Evolutionary conservation across 1,140 invertebrate species (phyloP), one percentile per base, ranked within the genome.

Genomic region (Drosophila parabipectinata): DNA sequence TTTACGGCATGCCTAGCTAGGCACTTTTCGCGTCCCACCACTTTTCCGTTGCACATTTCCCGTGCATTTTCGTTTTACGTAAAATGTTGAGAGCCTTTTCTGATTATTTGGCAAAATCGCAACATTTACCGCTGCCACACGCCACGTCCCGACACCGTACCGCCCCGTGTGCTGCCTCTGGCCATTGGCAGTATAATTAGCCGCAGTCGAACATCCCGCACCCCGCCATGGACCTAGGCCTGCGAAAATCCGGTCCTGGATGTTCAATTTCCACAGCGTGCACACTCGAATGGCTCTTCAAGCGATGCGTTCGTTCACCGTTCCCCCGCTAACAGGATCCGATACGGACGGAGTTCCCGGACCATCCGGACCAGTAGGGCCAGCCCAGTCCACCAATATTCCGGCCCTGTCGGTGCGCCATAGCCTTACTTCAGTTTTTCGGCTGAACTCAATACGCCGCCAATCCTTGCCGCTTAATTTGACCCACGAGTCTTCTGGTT

Each of bases 81-180:
- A 79, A 82, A 82, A 87, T 78, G 64, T 72, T 62, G 71, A 72
- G 63, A 82, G 83, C 66, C 67, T 87, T 88, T 87, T 87, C 79
- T 88, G 82, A 87, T 87, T 87, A 88, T 87, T 87, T 88, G 77
- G 82, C 82, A 87, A 79, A 88, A 88, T 82, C 64, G 83, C 50
- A 81, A 64, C 81, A 74, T 77, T 87, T 87, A 77, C 77, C 77
- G 73, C 76, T 63, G 62, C 72, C 71, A 41, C 51, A 39, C 50
- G 41, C 39, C 39, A n/a, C 4, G 4, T 12, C 9, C 15, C 14
- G 15, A 44, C 60, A 21, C 18, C 34, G 30, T 32, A 32, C 18
- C 60, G 12, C 12, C 7, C 39, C 26, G 1, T n/a, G 9, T 28
- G 7, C 21, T 21, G n/a, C 26, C 50, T 61, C 50, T 30, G 58